Evolutionary conservation across 2,888 invertebrate species (phyloP).

Genomic region (Leptinotarsa juncta): DNA sequence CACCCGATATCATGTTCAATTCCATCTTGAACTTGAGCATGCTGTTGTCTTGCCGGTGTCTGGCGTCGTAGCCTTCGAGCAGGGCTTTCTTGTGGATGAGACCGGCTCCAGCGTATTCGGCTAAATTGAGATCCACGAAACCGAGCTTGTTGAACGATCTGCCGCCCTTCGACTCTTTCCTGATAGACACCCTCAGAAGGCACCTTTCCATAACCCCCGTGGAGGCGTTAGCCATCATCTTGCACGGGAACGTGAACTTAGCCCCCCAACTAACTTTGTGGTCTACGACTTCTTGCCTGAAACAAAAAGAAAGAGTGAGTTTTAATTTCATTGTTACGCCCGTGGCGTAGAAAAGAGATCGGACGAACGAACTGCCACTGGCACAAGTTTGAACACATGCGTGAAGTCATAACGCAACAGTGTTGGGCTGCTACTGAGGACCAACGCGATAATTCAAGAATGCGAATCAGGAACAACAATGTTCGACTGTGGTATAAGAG

Average conservation of each 20-base stretch:
- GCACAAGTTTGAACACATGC: too few relatives aligned
- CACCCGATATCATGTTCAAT: conserved; percentile 95
- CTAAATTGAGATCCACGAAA: conserved; percentile 96
- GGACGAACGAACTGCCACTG: too few relatives aligned
- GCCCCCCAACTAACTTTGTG: conserved; percentile 95
- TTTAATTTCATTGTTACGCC: neutral
- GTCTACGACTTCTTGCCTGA: conserved; percentile 91
- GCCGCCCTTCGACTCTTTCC: conserved; percentile 90
- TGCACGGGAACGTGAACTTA: conserved; percentile 91
- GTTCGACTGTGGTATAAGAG: too few relatives aligned
- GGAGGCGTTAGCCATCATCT: conserved; percentile 96
- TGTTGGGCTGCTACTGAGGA: too few relatives aligned
- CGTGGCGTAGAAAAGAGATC: too few relatives aligned
- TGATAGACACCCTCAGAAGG: conserved; percentile 91
- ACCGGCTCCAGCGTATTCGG: conserved; percentile 96
- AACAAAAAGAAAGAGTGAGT: conserved; percentile 59
- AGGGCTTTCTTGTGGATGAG: conserved; percentile 87
- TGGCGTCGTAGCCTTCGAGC: conserved; percentile 94
- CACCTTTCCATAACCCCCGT: conserved; percentile 96
- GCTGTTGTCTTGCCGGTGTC: conserved; percentile 95
- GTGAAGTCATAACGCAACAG: too few relatives aligned
- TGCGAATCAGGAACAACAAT: too few relatives aligned
- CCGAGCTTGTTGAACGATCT: conserved; percentile 95
- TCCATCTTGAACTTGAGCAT: conserved; percentile 90
- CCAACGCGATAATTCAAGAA: too few relatives aligned